These are phyloP conservation scores for Platypus cylindrus DNA, from an alignment of 2,888 invertebrate genomes.

Conservation along the genomic window DNA sequence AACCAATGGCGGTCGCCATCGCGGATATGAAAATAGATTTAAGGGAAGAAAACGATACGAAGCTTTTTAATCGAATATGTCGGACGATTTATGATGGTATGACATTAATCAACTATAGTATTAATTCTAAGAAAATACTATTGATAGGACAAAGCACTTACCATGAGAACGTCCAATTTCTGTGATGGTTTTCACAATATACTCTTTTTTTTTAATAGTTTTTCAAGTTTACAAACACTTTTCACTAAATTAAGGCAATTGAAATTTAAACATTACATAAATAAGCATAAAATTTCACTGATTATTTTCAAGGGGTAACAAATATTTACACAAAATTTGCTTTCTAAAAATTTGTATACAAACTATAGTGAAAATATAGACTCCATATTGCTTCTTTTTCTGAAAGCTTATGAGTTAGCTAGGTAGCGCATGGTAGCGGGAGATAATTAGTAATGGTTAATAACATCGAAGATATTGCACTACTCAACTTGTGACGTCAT, in stretches of 20 bases:
- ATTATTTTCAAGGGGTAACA: conserved; percentile 21
- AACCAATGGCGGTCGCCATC: conserved; percentile 36
- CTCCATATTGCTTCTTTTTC: conserved; percentile 38
- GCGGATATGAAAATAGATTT: conserved; percentile 20
- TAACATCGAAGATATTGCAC: too few species aligned
- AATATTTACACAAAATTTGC: conserved; percentile 27
- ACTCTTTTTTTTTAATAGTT: conserved; percentile 19
- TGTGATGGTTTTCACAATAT: conserved; percentile 10
- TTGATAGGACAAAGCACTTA: conserved; percentile 30
- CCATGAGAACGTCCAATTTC: conserved; percentile 36
- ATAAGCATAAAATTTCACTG: conserved; percentile 21
- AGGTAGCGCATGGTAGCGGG: too few species aligned
- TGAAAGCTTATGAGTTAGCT: conserved; percentile 30
- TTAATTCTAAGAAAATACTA: conserved; percentile 20
- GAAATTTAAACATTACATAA: conserved; percentile 22
- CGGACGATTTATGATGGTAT: too few species aligned
- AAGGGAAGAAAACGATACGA: conserved; percentile 8
- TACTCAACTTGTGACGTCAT: too few species aligned
- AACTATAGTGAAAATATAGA: conserved; percentile 35
- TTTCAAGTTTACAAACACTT: conserved; percentile 19
- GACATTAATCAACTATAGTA: too few species aligned
- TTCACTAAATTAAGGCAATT: conserved; percentile 18
- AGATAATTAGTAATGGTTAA: too few species aligned
- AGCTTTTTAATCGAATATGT: too few species aligned
- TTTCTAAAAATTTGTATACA: conserved; percentile 34